Percentiles rank a stretch among this genome's conserved stretches.
Conservation (phyloP, 1,140 invertebrate genomes). For the Hydropsyche tenuis region DNA sequence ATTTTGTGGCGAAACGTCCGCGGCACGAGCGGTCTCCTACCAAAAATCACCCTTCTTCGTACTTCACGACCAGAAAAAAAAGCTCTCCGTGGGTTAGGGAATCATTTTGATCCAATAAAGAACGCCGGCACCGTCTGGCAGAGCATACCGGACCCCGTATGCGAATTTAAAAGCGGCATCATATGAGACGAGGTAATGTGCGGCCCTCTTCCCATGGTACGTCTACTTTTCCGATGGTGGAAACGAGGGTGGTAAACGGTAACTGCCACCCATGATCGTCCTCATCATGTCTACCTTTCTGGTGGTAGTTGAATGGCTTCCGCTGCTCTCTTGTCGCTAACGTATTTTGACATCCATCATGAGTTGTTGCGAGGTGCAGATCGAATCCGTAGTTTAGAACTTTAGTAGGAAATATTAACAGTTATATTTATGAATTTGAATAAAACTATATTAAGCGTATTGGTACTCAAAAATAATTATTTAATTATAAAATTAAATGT, state of each 20-base stretch:
- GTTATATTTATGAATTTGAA: no score
- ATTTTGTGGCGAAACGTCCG: neutral
- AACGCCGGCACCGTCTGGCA: slow-evolving; percentile 49
- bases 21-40: slow-evolving; percentile 5
- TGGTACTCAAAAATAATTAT: no score
- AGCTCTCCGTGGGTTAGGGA: slow-evolving; percentile 10
- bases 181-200: slow-evolving; percentile 47
- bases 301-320: neutral
- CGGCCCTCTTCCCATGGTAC: neutral
- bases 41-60: neutral
- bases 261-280: slow-evolving; percentile 7
- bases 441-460: no score
- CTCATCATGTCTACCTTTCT: slow-evolving; percentile 17
- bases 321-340: neutral
- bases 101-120: slow-evolving; percentile 51
- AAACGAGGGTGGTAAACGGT: slow-evolving; percentile 8
- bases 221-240: neutral
- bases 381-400: no score
- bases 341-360: slow-evolving; percentile 13
- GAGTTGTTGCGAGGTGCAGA: no score
- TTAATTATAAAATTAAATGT: slow-evolving; percentile 1
- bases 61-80: neutral
- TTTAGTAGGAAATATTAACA: no score
- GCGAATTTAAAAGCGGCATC: slow-evolving; percentile 46
- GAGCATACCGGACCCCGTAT: slow-evolving; percentile 37